Conservation (phyloP, 2,888 invertebrate species). For the Sphecodes monilicornis region DNA sequence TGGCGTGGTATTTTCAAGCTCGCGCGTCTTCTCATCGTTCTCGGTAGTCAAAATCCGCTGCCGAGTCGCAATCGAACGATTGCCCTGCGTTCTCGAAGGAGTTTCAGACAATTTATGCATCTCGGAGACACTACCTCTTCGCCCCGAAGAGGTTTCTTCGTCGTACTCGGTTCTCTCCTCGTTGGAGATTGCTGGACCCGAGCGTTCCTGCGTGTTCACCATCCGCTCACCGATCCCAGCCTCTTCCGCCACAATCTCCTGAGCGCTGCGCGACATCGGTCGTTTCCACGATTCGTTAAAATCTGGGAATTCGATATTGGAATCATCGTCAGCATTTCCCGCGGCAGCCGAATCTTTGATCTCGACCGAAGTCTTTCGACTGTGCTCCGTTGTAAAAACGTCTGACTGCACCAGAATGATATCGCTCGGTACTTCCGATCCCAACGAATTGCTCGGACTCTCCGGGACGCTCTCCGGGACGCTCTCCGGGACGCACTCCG, state of each 20-base stretch:
- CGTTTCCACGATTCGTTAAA: not conserved
- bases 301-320: not conserved
- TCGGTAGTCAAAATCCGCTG: too few relatives aligned
- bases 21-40: not conserved
- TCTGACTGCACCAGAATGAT: too few relatives aligned
- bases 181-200: not conserved
- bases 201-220: not conserved
- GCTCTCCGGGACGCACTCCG: too few relatives aligned
- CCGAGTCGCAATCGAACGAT: not conserved
- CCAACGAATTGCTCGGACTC: accelerated
- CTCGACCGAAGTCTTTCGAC: not conserved
- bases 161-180: too few relatives aligned
- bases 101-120: accelerated
- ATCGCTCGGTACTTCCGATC: too few relatives aligned
- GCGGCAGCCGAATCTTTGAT: not conserved
- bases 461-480: too few relatives aligned
- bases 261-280: not conserved
- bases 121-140: too few relatives aligned
- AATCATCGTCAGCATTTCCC: not conserved
- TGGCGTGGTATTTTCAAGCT: not conserved
- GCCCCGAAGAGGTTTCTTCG: too few relatives aligned
- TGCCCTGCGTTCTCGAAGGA: not conserved
- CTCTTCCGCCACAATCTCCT: not conserved
- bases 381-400: too few relatives aligned
- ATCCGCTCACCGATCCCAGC: not conserved